Evolutionary conservation across 2,888 invertebrate species (phyloP).

Genomic region (Cyaniris semiargus): DNA sequence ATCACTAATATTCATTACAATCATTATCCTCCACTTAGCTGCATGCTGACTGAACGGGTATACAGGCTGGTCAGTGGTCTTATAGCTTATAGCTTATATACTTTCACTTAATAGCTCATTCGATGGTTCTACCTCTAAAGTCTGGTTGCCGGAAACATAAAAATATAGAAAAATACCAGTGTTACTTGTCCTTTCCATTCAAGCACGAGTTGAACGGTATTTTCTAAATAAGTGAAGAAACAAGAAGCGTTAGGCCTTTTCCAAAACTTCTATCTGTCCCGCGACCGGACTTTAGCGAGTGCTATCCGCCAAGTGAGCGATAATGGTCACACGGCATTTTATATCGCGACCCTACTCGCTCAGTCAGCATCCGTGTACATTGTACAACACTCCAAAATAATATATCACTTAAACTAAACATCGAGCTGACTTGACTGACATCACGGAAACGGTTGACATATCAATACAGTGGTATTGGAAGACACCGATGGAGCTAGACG

Average conservation of each 20-base stretch:
- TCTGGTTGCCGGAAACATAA: background rate
- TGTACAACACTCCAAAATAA: conserved; percentile 64
- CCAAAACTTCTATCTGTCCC: background rate
- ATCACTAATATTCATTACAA: conserved; percentile 71
- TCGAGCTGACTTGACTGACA: conserved; percentile 64
- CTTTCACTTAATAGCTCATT: background rate
- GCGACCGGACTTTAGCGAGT: background rate
- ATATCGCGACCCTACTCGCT: background rate
- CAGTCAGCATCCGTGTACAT: conserved; percentile 42
- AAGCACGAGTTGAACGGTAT: background rate
- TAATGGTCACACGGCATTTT: background rate
- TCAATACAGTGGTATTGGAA: conserved; percentile 70
- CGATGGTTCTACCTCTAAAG: background rate
- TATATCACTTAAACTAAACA: conserved; percentile 56
- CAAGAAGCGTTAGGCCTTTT: too few species aligned
- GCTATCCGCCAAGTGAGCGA: background rate
- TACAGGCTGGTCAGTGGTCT: background rate
- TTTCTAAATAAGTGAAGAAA: background rate
- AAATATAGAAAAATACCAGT: background rate
- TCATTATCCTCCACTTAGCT: conserved; percentile 65
- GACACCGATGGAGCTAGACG: conserved; percentile 58
- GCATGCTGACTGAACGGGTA: conserved; percentile 20
- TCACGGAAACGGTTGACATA: conserved; percentile 57
- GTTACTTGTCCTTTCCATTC: background rate
- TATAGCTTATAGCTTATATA: too few species aligned